These are phyloP conservation scores for Ciona savignyi DNA, from an alignment of 23 tunicate genomes.

Conservation along the genomic window DNA sequence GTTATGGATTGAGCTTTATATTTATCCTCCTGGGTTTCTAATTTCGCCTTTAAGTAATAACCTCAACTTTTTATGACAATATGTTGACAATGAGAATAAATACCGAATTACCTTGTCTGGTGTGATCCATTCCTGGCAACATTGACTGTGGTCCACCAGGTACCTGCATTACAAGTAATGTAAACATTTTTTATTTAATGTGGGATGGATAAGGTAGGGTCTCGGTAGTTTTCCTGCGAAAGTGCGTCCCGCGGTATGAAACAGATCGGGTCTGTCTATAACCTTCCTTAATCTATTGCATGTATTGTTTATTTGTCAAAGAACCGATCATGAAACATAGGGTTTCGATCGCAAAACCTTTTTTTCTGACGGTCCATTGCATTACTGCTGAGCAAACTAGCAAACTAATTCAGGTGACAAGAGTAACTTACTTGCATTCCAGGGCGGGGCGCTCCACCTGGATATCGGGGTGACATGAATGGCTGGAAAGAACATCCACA, in stretches of 20 bases:
- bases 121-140: constrained; percentile 71
- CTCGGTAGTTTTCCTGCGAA: no score
- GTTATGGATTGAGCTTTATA: background rate
- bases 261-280: no score
- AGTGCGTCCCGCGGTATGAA: no score
- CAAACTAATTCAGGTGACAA: no score
- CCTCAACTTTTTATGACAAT: background rate
- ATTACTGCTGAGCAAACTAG: background rate
- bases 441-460: constrained; percentile 55
- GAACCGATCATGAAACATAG: no score
- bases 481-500: no score
- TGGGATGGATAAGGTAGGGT: no score
- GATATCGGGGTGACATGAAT: constrained; percentile 80
- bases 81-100: background rate
- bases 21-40: background rate
- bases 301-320: no score
- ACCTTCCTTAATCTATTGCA: no score
- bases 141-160: constrained; percentile 80
- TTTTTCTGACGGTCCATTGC: no score
- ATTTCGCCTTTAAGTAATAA: no score
- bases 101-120: constrained; percentile 38
- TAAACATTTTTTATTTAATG: background rate
- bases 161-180: constrained; percentile 24
- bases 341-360: no score
- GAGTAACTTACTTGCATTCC: constrained; percentile 76